These are phyloP conservation scores for Brachyhypopomus gauderio DNA, from an alignment of 2,113 vertebrate genomes.

Conservation along the genomic window DNA sequence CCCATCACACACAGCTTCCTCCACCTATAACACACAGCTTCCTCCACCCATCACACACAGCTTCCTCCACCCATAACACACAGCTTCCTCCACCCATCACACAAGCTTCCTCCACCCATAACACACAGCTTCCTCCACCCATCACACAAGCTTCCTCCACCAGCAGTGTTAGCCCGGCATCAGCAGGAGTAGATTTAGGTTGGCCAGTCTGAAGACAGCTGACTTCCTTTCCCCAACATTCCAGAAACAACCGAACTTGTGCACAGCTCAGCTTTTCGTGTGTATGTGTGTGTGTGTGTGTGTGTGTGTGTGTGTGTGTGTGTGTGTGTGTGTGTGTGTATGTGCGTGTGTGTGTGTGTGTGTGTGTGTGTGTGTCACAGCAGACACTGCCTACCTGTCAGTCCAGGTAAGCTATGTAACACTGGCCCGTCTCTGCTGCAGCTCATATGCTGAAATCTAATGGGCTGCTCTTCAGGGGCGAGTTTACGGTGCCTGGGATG, in stretches of 20 bases:
- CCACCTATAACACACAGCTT: too few relatives aligned
- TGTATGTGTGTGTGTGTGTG: too few relatives aligned
- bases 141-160: neutral
- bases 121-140: neutral
- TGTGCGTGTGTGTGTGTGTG: too few relatives aligned
- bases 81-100: neutral
- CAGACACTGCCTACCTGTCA: slow-evolving; percentile 10
- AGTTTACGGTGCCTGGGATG: neutral
- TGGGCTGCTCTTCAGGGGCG: slow-evolving; percentile 5
- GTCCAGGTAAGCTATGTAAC: neutral
- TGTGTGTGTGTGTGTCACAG: neutral
- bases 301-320: too few relatives aligned
- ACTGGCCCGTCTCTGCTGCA: neutral
- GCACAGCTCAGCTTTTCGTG: neutral
- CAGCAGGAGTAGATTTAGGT: slow-evolving; percentile 28
- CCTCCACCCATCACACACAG: neutral
- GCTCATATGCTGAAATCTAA: neutral
- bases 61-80: too few relatives aligned
- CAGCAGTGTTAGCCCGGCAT: neutral
- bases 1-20: neutral
- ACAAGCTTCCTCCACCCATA: too few relatives aligned
- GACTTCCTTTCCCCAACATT: slow-evolving; percentile 8
- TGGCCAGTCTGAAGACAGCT: slow-evolving; percentile 10
- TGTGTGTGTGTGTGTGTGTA: too few relatives aligned
- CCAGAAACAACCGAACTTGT: neutral